Evolutionary conservation across 2,113 vertebrate genomes (phyloP).

Genomic region (Gulo gulo): DNA sequence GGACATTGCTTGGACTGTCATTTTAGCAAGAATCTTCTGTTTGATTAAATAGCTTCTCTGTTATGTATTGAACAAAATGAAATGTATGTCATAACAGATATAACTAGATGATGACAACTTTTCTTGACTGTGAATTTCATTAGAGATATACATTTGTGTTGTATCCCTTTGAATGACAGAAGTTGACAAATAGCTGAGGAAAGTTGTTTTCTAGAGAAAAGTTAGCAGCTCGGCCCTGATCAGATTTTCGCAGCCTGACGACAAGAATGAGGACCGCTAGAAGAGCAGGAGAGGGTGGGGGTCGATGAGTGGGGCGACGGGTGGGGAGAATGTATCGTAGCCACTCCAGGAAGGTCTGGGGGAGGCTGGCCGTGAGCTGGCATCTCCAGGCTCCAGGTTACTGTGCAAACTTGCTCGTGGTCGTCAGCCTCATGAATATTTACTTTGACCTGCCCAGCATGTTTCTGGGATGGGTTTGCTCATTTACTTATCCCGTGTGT

Average conservation of each 20-base stretch:
- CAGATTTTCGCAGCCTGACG: background rate
- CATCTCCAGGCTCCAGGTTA: background rate
- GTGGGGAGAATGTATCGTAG: too few relatives aligned
- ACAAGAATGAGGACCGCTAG: background rate
- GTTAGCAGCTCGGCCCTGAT: conserved; percentile 56
- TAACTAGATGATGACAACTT: conserved; percentile 83
- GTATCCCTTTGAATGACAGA: conserved; percentile 82
- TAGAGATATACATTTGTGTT: conserved; percentile 83
- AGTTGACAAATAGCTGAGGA: conserved; percentile 84
- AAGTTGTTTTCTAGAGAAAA: conserved; percentile 78
- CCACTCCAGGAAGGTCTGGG: background rate
- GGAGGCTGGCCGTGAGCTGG: background rate
- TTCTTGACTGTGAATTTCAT: conserved; percentile 86
- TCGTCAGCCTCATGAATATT: background rate
- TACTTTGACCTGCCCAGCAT: background rate
- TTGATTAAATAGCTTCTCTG: conserved; percentile 83
- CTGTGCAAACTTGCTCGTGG: background rate
- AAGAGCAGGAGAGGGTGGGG: background rate
- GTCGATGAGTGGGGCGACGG: background rate
- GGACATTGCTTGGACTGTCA: conserved; percentile 82
- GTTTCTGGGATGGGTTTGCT: background rate
- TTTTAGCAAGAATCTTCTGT: conserved; percentile 76
- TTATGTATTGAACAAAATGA: conserved; percentile 84
- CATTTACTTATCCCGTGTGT: background rate
- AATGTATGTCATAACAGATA: conserved; percentile 86